Evolutionary conservation across 2,888 invertebrate genomes (phyloP).

Genomic region (Exocentrus adspersus): DNA sequence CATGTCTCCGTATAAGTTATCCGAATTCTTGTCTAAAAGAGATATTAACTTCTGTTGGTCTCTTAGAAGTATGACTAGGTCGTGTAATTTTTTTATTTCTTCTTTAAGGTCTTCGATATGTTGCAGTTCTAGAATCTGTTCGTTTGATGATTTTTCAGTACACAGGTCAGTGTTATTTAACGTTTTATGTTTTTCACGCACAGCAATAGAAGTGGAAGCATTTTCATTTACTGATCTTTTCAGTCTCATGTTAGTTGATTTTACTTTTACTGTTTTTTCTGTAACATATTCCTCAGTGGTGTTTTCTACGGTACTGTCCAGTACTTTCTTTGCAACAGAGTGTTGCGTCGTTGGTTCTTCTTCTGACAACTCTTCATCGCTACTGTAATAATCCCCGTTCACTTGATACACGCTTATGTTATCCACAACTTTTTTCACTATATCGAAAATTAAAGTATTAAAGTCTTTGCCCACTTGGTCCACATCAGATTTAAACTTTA

Average conservation of each 20-base stretch:
- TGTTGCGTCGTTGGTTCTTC: neutral
- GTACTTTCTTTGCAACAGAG: neutral
- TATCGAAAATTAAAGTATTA: slow-evolving; percentile 5
- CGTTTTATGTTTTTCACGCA: neutral
- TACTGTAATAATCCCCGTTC: slow-evolving; percentile 4
- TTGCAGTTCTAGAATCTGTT: slow-evolving; percentile 36
- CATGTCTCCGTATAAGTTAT: slow-evolving; percentile 26
- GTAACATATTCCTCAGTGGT: slow-evolving; percentile 2
- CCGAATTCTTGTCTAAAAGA: slow-evolving; percentile 42
- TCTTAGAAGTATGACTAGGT: slow-evolving; percentile 53
- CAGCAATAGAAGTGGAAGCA: neutral
- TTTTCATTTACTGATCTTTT: slow-evolving; percentile 6
- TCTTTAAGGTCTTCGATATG: slow-evolving; percentile 50
- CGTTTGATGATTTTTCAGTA: slow-evolving; percentile 25
- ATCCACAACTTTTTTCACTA: neutral
- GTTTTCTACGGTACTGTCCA: neutral
- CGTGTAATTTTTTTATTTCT: slow-evolving; percentile 56
- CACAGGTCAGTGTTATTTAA: slow-evolving; percentile 11
- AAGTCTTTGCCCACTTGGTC: slow-evolving; percentile 1
- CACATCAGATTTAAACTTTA: slow-evolving; percentile 6
- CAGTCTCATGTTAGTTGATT: neutral
- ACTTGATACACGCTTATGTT: neutral
- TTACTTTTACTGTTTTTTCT: neutral
- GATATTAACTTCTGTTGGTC: slow-evolving; percentile 56
- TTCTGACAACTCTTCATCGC: neutral